These are phyloP conservation scores for Rhagoletis zephyria DNA, from an alignment of 1,140 invertebrate species.

Conservation along the genomic window DNA sequence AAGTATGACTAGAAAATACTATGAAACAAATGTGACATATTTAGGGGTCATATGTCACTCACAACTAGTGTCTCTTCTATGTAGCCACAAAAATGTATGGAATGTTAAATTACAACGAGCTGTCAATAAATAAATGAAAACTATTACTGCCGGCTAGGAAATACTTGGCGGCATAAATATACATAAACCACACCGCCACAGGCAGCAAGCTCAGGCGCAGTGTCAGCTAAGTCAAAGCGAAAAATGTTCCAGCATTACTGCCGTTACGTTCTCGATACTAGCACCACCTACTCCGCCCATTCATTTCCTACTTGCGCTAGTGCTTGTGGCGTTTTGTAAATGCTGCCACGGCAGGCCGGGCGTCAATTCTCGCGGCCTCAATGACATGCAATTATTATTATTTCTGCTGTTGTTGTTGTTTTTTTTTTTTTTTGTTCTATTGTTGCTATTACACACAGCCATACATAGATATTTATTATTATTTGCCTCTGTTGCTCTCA, in stretches of 20 bases:
- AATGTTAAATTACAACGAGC: too few relatives aligned
- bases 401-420: not conserved
- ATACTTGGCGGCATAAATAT: too few relatives aligned
- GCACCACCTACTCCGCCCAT: too few relatives aligned
- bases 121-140: too few relatives aligned
- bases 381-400: slow-evolving; percentile 6
- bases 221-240: not conserved
- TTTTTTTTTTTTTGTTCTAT: not conserved
- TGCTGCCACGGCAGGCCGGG: not conserved
- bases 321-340: not conserved
- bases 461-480: not conserved
- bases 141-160: too few relatives aligned
- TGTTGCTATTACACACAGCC: not conserved
- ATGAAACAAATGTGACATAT: too few relatives aligned
- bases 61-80: too few relatives aligned
- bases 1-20: too few relatives aligned
- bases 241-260: not conserved
- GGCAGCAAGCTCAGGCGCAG: not conserved
- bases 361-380: not conserved
- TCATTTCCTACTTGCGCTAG: too few relatives aligned
- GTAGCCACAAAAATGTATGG: too few relatives aligned
- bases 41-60: too few relatives aligned
- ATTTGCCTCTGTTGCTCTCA: not conserved
- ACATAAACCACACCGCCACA: too few relatives aligned
- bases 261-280: not conserved